A percentile compares a stretch with the other conserved stretches of the same genome.
These are phyloP conservation scores for Thermophis baileyi DNA, from an alignment of 2,113 vertebrate species.

Conservation along the genomic window DNA sequence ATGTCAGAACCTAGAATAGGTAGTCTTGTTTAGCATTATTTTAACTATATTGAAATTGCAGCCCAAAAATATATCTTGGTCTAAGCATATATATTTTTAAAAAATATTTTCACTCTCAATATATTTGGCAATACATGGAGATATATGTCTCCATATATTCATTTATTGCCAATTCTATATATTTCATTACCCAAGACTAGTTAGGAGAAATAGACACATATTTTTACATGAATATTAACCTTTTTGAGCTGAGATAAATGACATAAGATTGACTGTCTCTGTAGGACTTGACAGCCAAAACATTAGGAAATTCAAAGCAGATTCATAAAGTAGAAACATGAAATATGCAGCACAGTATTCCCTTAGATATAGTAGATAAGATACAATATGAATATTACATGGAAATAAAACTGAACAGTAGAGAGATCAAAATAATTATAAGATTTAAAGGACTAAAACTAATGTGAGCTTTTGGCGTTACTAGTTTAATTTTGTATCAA, in stretches of 20 bases:
- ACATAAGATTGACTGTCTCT: not conserved
- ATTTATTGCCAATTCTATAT: not conserved
- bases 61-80: constrained; percentile 5
- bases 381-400: not conserved
- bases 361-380: not conserved
- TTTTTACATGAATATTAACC: not conserved
- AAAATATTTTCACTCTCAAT: accelerated
- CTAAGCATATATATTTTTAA: not conserved
- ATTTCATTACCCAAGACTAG: not conserved
- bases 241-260: not conserved
- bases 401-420: not conserved
- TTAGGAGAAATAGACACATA: not conserved
- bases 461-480: not conserved
- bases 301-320: constrained; percentile 7
- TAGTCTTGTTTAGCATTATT: not conserved
- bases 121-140: not conserved
- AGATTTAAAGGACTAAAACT: not conserved
- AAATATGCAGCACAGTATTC: not conserved
- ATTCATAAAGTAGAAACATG: not conserved
- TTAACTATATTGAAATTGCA: constrained; percentile 7
- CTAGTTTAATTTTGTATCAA: not conserved
- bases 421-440: not conserved
- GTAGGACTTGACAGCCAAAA: not conserved
- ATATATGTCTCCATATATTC: not conserved
- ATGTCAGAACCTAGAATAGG: not conserved